Base-by-base conservation (phyloP, 2,888 invertebrate genomes). In the Orchesellides sinensis region DNA sequence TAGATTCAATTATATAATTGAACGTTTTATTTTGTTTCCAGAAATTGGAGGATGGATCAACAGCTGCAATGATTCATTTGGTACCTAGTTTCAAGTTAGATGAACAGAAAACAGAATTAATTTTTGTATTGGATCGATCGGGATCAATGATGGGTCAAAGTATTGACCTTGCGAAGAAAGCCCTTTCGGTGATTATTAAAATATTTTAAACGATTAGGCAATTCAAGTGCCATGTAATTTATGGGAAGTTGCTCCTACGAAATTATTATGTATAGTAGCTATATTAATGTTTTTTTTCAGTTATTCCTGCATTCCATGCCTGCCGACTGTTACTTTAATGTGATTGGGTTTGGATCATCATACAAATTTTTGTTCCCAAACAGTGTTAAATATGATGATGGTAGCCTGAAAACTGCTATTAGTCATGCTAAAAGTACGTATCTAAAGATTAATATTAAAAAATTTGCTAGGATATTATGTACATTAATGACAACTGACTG, bases 81-180 rank as follows among this genome's bases (percentile, higher is more conserved):
- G 90, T 91, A 86, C 91, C 91, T 0, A 90, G 90, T 86, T 91
- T 91, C 88, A 90, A 89, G 69, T 82, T 89, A 25, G 63, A 83
- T 17, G 85, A 88, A 79, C 70, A 88, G 86, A 70, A 88, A 86
- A 56, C 89, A 87, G 88, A 89, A 54, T 85, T 90, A 6, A 87
- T 90, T 8, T 88, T 91, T 69, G 83, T 91, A 6, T 82, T 91
- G 40, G 91, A 91, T 85, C 86, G 89, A 49, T 91, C 91, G 19
- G 90, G 91, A 78, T 91, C 91, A 10, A 91, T 91, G 91, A 87
- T 87, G 54, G 89, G 89, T 27, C 73, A 87, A 35, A 81, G 85
- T 35, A 88, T 89, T 70, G 69, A 80, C 5, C 40, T 87, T 69
- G 88, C 88, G 1, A 86, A 85, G 59, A 88, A 89, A 63, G 90